These are phyloP conservation scores for Dromas ardeola DNA, from an alignment of 2,113 vertebrate species.

Conservation along the genomic window DNA sequence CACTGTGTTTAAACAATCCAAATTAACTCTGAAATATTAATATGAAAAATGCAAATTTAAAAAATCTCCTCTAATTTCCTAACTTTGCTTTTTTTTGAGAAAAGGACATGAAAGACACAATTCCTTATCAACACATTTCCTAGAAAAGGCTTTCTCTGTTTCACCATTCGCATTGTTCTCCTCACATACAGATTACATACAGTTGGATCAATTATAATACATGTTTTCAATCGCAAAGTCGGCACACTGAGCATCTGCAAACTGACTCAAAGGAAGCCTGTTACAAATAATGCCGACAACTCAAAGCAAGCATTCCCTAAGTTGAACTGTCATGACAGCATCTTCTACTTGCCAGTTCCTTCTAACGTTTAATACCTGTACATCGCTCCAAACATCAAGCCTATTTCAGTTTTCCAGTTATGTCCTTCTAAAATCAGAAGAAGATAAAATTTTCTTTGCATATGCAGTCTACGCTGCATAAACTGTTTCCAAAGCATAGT, in stretches of 20 bases:
- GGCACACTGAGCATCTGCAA: neutral
- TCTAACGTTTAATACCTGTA: neutral
- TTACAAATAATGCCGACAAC: neutral
- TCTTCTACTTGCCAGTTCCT: neutral
- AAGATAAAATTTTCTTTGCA: neutral
- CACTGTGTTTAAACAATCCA: neutral
- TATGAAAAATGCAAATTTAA: neutral
- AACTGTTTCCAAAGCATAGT: neutral
- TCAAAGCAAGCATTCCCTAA: neutral
- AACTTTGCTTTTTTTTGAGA: neutral
- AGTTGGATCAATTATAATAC: neutral
- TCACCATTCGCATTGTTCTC: neutral
- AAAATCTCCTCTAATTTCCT: neutral
- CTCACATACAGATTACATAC: neutral
- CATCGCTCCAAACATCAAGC: neutral
- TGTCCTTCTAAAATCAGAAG: neutral
- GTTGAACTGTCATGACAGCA: neutral
- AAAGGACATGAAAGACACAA: neutral
- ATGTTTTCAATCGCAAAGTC: neutral
- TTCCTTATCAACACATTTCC: neutral
- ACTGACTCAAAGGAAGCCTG: neutral
- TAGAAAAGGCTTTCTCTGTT: neutral
- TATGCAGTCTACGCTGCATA: neutral
- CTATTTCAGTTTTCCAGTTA: neutral
- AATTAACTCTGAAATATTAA: neutral